These are phyloP conservation scores for Hyppa rectilinea DNA, from an alignment of 2,888 invertebrate genomes.

Conservation along the genomic window DNA sequence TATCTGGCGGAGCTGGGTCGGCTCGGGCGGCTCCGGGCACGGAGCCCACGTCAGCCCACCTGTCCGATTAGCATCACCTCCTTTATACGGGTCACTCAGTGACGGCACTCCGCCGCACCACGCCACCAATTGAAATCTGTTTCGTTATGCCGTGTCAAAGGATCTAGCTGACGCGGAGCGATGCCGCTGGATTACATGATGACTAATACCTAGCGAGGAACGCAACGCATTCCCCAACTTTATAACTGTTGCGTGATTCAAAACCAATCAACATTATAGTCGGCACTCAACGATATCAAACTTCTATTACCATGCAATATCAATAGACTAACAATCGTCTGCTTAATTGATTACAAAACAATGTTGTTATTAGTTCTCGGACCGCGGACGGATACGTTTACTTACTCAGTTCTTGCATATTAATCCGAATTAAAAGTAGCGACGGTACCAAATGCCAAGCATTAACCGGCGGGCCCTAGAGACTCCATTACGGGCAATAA, in stretches of 20 bases:
- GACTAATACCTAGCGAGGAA: slow-evolving; percentile 82
- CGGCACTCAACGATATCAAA: slow-evolving; percentile 84
- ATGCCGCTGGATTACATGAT: slow-evolving; percentile 83
- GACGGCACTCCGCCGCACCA: slow-evolving; percentile 74
- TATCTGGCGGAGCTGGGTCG: slow-evolving; percentile 67
- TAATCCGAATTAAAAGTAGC: slow-evolving; percentile 88
- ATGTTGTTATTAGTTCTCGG: slow-evolving; percentile 66
- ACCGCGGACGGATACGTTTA: slow-evolving; percentile 68
- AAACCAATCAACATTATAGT: slow-evolving; percentile 85
- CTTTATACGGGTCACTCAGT: slow-evolving; percentile 85
- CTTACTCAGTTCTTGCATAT: slow-evolving; percentile 84
- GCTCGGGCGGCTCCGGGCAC: slow-evolving; percentile 60
- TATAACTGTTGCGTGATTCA: slow-evolving; percentile 80
- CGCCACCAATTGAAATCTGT: slow-evolving; percentile 87
- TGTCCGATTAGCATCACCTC: slow-evolving; percentile 90
- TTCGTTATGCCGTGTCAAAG: slow-evolving; percentile 87
- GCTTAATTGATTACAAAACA: slow-evolving; percentile 87
- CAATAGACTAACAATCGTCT: slow-evolving; percentile 78
- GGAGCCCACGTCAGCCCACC: slow-evolving; percentile 83
- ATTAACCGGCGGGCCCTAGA: slow-evolving; percentile 88
- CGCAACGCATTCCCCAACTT: slow-evolving; percentile 71
- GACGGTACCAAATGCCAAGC: slow-evolving; percentile 82
- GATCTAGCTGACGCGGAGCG: slow-evolving; percentile 83
- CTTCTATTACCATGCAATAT: slow-evolving; percentile 80
- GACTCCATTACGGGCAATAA: slow-evolving; percentile 90